A percentile compares a stretch with the other conserved stretches of the same genome.
Conservation (phyloP, 2,888 invertebrate species). For the Noctua comes region DNA sequence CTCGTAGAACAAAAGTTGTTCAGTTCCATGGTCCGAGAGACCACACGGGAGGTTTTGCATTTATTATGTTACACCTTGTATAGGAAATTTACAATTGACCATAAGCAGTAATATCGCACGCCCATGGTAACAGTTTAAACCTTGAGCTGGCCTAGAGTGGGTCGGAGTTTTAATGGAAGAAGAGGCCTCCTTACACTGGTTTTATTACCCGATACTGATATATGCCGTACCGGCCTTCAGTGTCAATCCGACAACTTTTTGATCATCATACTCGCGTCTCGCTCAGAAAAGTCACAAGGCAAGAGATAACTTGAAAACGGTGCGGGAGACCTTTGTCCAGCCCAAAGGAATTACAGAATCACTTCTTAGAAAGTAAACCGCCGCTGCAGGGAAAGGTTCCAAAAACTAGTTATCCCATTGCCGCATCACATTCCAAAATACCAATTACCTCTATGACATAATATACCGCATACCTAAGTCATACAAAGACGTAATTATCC, state of each 20-base stretch:
- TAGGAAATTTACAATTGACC: too few relatives aligned
- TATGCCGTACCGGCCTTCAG: neutral
- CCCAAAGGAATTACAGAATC: neutral
- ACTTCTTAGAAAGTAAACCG: neutral
- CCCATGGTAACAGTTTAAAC: neutral
- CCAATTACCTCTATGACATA: constrained; percentile 13
- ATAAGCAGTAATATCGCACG: neutral
- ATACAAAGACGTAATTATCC: constrained; percentile 41
- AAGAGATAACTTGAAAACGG: neutral
- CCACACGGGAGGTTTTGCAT: too few relatives aligned
- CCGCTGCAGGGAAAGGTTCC: neutral
- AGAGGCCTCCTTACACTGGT: neutral
- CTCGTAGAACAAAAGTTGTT: too few relatives aligned
- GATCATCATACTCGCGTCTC: neutral
- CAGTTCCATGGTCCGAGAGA: too few relatives aligned
- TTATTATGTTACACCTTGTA: too few relatives aligned
- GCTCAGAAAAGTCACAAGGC: neutral
- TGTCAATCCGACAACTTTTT: neutral
- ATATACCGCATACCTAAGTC: constrained; percentile 5
- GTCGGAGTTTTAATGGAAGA: neutral
- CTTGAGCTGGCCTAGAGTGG: neutral
- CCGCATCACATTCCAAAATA: constrained; percentile 1
- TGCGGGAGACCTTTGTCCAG: neutral
- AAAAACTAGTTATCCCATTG: neutral
- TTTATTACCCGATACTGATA: neutral